Conservation (phyloP, 2,113 vertebrate genomes). For the Prionailurus viverrinus region DNA sequence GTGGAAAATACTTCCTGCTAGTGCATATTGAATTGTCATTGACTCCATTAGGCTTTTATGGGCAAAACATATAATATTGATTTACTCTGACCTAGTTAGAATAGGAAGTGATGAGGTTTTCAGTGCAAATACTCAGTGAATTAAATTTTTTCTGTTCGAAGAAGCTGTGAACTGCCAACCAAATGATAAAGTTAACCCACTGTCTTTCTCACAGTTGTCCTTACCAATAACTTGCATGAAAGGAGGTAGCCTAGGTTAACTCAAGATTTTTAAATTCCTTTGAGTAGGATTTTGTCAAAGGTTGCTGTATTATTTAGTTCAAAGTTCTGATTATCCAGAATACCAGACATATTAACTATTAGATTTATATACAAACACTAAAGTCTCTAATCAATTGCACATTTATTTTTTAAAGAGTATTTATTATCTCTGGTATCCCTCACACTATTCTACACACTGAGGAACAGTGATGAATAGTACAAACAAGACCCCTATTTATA, state of each 20-base stretch:
- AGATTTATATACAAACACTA: not conserved
- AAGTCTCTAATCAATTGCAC: not conserved
- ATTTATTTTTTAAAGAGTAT: not conserved
- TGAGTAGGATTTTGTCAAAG: not conserved
- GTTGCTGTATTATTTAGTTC: not conserved
- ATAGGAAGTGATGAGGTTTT: slow-evolving; percentile 44
- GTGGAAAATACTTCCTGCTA: slow-evolving; percentile 27
- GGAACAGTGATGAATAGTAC: not conserved
- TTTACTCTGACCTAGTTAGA: slow-evolving; percentile 28
- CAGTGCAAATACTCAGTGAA: not conserved
- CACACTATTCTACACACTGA: not conserved
- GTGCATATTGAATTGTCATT: slow-evolving; percentile 42
- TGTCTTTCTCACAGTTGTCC: not conserved
- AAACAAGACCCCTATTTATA: not conserved
- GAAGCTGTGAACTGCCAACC: slow-evolving; percentile 4
- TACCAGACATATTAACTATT: not conserved
- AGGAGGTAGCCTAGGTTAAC: not conserved
- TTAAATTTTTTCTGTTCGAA: slow-evolving; percentile 24
- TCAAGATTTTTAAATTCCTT: not conserved
- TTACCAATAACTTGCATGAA: not conserved
- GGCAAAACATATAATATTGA: slow-evolving; percentile 30
- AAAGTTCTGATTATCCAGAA: not conserved
- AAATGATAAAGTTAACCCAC: slow-evolving; percentile 11
- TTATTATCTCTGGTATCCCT: not conserved
- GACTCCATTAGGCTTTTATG: slow-evolving; percentile 8